Evolutionary conservation across 2,797 vertebrate species (phyloP), one percentile per base, ranked within the genome.

Genomic region (Crenuchus spilurus): DNA sequence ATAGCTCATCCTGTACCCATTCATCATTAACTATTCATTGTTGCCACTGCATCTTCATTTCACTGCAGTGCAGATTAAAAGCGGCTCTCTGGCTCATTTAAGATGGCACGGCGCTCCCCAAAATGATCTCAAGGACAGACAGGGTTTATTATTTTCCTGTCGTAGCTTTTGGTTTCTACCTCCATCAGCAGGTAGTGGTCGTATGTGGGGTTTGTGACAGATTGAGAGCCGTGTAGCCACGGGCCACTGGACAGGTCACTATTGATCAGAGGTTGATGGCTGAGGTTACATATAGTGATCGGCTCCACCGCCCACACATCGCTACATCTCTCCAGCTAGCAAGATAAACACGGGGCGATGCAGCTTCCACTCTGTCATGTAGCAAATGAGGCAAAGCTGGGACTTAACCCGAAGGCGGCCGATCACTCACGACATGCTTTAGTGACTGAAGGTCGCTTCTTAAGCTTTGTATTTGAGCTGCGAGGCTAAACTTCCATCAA

Each of bases 21-120:
- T 13, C 7, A 6, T 72, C 80, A 72, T 70, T 31, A 67, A 51
- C 74, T 61, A n/a, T 39, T 79, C 72, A 70, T 77, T 72, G 46
- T 63, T 0, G 1, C 66, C 71, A 90, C 76, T 87, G 85, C 81
- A 86, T 84, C 84, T 86, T 80, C 82, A 80, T 37, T 54, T 35
- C 49, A 69, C 18, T 52, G 44, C 64, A 67, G 18, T 26, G 80
- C 60, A 39, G 68, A 66, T 83, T 72, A 52, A 75, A 9, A 22
- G 18, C 18, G 41, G 28, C 35, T 57, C 22, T 16, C 13, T 31
- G 42, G 52, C 16, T 58, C 42, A 68, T 26, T 68, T 20, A 60
- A 49, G 42, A 51, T 31, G n/a, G 55, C 51, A 58, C 16, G 9
- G 42, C 16, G 6, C n/a, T 26, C 44, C 16, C 31, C 8, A 24